Conservation (phyloP, 2,113 vertebrate genomes). For the Mastomys coucha region DNA sequence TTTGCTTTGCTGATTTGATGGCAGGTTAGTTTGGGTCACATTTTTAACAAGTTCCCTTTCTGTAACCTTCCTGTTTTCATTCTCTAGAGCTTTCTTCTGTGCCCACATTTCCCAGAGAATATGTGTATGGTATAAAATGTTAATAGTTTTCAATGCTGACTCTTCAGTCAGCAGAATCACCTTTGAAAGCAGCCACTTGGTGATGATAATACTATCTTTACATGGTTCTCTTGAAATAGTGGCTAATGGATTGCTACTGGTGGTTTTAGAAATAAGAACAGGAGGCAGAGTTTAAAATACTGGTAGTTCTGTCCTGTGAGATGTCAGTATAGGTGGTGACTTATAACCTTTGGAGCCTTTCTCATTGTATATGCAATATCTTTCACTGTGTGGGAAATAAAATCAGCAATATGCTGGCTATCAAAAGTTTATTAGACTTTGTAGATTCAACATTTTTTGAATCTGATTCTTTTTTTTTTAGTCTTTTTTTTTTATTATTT, state of each 20-base stretch:
- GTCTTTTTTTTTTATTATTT: no score
- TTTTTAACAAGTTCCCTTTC: conserved; percentile 76
- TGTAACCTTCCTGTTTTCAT: conserved; percentile 56
- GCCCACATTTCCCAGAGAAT: conserved; percentile 41
- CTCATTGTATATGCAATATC: background rate
- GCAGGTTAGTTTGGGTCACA: conserved; percentile 59
- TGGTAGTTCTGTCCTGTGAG: background rate
- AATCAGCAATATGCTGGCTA: conserved; percentile 50
- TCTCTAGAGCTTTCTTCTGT: conserved; percentile 70
- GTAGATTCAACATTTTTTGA: background rate
- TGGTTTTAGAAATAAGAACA: conserved; percentile 52
- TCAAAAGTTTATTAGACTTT: conserved; percentile 1
- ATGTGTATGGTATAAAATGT: conserved; percentile 5
- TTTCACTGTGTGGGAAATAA: conserved; percentile 38
- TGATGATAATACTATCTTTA: conserved; percentile 51
- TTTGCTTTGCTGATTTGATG: conserved; percentile 54
- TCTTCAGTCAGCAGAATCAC: conserved; percentile 54
- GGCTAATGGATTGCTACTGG: conserved; percentile 46
- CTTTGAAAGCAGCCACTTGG: conserved; percentile 63
- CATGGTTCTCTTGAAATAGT: conserved; percentile 54
- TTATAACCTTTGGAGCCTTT: background rate
- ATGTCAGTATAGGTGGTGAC: background rate
- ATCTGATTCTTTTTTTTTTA: background rate
- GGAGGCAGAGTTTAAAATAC: background rate
- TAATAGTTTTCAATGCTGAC: conserved; percentile 35